Evolutionary conservation across 1,140 invertebrate genomes (phyloP).

Genomic region (Ips nitidus): DNA sequence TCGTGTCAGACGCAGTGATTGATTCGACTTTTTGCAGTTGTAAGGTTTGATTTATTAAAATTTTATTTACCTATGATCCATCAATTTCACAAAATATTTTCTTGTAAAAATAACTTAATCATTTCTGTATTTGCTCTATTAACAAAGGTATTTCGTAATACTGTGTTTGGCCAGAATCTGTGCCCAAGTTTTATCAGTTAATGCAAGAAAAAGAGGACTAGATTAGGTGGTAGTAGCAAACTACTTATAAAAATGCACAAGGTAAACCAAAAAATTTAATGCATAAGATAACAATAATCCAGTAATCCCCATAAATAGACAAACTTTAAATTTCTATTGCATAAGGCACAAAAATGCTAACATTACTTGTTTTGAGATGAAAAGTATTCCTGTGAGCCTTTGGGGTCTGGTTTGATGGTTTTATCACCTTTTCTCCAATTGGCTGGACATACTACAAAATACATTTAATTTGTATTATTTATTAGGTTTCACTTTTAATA

Average conservation of each 20-base stretch:
- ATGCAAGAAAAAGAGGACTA: no score
- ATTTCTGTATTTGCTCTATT: no score
- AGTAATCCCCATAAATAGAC: no score
- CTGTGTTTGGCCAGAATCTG: no score
- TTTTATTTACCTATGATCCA: conserved; percentile 16
- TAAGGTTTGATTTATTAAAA: conserved; percentile 22
- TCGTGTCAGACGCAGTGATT: conserved; percentile 21
- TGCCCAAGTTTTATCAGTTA: no score
- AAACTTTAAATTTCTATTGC: no score
- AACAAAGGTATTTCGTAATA: no score
- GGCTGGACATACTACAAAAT: conserved; percentile 75
- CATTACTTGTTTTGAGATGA: conserved; percentile 49
- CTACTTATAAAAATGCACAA: no score
- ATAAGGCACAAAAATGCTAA: neutral
- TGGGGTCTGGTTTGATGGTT: conserved; percentile 82
- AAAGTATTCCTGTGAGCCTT: conserved; percentile 80
- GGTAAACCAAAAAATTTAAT: no score
- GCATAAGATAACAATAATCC: no score
- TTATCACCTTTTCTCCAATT: conserved; percentile 77
- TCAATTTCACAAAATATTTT: conserved; percentile 8
- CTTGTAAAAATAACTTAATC: no score
- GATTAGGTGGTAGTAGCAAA: no score
- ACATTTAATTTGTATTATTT: conserved; percentile 7
- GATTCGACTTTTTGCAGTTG: conserved; percentile 13
- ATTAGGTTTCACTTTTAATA: neutral